Percentiles rank a stretch among this genome's conserved stretches.
phyloP scores from a whole-genome alignment of 2,888 invertebrate species.

The Nomada flava region DNA sequence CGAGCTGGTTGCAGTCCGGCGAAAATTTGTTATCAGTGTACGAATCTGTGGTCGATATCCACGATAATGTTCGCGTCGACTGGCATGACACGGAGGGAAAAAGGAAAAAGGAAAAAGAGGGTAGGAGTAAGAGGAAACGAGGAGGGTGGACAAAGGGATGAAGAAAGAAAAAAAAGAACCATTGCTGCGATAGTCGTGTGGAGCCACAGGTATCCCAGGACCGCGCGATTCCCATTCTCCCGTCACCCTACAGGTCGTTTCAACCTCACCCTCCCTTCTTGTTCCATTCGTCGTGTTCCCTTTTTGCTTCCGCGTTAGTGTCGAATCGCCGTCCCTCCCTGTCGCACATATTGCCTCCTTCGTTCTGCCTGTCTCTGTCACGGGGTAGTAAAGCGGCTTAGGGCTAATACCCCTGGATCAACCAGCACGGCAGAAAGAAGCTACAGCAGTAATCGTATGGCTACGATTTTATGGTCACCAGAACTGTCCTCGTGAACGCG shows the following conservation, averaged over 20 bases:
- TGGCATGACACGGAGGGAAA: conserved; percentile 41
- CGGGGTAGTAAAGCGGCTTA: conserved; percentile 44
- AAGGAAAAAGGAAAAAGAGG: conserved; percentile 31
- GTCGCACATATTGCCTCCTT: background rate
- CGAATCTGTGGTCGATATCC: conserved; percentile 68
- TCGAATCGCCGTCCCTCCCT: conserved; percentile 3
- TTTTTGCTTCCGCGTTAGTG: conserved; percentile 7
- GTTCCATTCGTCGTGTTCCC: conserved; percentile 3
- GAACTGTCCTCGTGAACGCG: conserved; percentile 12
- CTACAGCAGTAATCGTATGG: conserved; percentile 53
- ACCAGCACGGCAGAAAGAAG: conserved; percentile 33
- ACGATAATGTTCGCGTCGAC: conserved; percentile 60
- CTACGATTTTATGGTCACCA: conserved; percentile 50
- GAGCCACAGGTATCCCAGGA: conserved; percentile 71
- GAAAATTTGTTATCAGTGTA: conserved; percentile 59
- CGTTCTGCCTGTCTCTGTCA: conserved; percentile 3
- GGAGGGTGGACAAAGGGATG: conserved; percentile 11
- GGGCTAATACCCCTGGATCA: conserved; percentile 55
- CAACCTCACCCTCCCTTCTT: conserved; percentile 32
- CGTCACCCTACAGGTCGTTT: conserved; percentile 60
- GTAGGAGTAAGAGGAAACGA: background rate
- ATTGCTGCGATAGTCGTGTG: conserved; percentile 54
- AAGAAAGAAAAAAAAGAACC: conserved; percentile 47
- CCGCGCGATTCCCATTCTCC: conserved; percentile 56
- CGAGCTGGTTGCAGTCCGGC: background rate